Percentiles rank a stretch among this genome's conserved stretches.
These are phyloP conservation scores for Pristionchus maxplancki DNA, from an alignment of 2,888 invertebrate species.

Conservation along the genomic window DNA sequence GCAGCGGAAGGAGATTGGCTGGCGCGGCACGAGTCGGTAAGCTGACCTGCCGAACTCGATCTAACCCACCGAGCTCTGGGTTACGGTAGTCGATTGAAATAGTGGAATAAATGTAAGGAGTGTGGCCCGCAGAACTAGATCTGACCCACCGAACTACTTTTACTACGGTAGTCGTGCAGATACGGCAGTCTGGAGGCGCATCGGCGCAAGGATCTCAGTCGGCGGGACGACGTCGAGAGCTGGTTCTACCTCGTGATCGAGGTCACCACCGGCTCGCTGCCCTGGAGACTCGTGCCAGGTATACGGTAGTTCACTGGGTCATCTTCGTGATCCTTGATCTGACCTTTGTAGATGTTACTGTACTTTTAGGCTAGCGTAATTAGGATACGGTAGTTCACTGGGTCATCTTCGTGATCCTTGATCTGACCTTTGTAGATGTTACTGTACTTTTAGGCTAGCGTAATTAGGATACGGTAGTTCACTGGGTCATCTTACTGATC, in stretches of 20 bases:
- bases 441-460: neutral
- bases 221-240: slow-evolving; percentile 68
- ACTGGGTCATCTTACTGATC: neutral
- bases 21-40: slow-evolving; percentile 72
- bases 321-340: neutral
- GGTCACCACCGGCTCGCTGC: slow-evolving; percentile 64
- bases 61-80: neutral
- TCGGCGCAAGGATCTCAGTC: slow-evolving; percentile 60
- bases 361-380: neutral
- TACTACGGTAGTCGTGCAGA: slow-evolving; percentile 2
- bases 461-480: neutral
- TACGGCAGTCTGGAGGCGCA: slow-evolving; percentile 56
- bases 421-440: neutral
- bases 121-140: neutral
- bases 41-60: neutral
- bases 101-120: neutral
- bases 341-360: neutral
- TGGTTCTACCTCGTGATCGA: slow-evolving; percentile 72
- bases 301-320: slow-evolving; percentile 32
- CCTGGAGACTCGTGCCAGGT: slow-evolving; percentile 69
- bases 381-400: slow-evolving; percentile 1
- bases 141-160: neutral
- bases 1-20: slow-evolving; percentile 67
- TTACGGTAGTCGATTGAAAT: neutral
- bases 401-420: neutral